phyloP scores from a whole-genome alignment of 2,113 vertebrate species.

The Hirundichthys speculiger region DNA sequence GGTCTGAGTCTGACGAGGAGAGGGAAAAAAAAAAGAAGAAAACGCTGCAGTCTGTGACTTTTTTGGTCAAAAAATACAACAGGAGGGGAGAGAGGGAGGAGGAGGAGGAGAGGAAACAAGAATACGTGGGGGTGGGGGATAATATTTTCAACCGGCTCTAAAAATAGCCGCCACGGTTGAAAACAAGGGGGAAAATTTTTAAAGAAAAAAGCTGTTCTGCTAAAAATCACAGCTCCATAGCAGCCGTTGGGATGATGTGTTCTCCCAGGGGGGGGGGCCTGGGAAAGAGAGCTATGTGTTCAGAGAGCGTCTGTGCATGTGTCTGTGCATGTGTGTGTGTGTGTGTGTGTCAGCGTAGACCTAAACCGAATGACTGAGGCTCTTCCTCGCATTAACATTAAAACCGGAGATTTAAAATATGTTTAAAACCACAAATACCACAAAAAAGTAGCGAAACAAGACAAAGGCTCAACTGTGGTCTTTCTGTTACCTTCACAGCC shows the following conservation, averaged over 20 bases:
- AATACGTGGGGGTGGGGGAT: conserved; percentile 21
- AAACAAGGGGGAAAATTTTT: conserved; percentile 27
- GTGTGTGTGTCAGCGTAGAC: conserved; percentile 11
- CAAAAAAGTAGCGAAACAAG: too few species aligned
- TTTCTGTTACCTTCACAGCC: too few species aligned
- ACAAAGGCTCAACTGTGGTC: too few species aligned
- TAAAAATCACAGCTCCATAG: conserved; percentile 76
- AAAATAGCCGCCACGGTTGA: conserved; percentile 66
- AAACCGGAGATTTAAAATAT: too few species aligned
- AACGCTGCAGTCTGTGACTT: conserved; percentile 61
- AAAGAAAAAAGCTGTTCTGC: conserved; percentile 69
- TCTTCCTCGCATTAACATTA: conserved; percentile 27
- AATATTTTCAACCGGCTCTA: conserved; percentile 71
- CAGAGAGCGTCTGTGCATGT: conserved; percentile 39
- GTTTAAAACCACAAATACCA: too few species aligned
- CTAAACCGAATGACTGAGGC: conserved; percentile 38
- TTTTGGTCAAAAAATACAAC: conserved; percentile 76
- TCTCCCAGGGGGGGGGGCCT: conserved; percentile 76
- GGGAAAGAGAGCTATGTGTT: conserved; percentile 68
- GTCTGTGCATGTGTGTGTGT: conserved; percentile 24
- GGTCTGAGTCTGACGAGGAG: conserved; percentile 59
- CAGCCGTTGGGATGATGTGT: conserved; percentile 70
- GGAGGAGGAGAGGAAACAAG: conserved; percentile 4
- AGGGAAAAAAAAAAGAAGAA: too few species aligned
- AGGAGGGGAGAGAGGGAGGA: conserved; percentile 7